These are phyloP conservation scores for Trididemnum clinides DNA, from an alignment of 23 tunicate genomes.

Conservation along the genomic window DNA sequence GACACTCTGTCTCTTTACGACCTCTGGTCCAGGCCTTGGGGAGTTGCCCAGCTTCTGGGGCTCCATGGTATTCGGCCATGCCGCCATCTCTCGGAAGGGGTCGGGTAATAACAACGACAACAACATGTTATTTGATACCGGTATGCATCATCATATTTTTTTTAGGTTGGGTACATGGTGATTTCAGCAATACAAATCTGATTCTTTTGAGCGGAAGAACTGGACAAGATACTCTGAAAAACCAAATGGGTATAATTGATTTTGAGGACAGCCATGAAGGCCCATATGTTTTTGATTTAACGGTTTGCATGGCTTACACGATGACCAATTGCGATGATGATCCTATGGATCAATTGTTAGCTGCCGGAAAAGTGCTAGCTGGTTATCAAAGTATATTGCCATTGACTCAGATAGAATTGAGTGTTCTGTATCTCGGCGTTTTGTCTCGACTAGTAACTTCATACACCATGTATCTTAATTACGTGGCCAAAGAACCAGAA, in stretches of 20 bases:
- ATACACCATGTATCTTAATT: slow-evolving; percentile 3
- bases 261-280: slow-evolving; percentile 52
- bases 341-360: neutral
- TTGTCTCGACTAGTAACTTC: slow-evolving; percentile 34
- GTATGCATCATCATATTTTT: no score
- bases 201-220: neutral
- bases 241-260: slow-evolving; percentile 34
- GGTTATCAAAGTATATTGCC: slow-evolving; percentile 21
- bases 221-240: neutral
- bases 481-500: neutral
- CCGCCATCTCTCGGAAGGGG: no score
- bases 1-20: no score
- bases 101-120: no score
- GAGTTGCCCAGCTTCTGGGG: no score
- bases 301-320: slow-evolving; percentile 54
- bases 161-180: slow-evolving; percentile 53
- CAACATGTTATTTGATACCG: no score
- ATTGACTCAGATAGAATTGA: slow-evolving; percentile 3
- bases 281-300: slow-evolving; percentile 18
- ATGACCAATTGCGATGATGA: slow-evolving; percentile 26
- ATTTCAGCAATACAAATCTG: slow-evolving; percentile 56
- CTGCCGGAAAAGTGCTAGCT: neutral
- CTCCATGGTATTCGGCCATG: no score
- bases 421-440: slow-evolving; percentile 38
- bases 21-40: no score